Conservation (phyloP, 2,113 vertebrate species). For the Pavo muticus region DNA sequence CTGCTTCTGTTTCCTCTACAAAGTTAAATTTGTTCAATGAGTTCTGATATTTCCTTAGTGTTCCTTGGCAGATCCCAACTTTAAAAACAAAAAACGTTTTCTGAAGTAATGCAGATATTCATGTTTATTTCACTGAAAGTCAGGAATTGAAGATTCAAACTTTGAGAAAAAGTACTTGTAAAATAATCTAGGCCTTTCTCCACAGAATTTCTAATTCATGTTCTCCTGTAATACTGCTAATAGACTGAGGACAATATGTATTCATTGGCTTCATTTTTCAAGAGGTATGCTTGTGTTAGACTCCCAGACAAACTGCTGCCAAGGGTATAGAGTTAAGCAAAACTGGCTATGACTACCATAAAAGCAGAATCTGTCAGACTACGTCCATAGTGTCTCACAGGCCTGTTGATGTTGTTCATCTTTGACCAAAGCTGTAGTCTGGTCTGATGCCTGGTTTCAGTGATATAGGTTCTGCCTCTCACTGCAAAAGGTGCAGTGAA, state of each 20-base stretch:
- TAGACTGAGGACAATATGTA: not conserved
- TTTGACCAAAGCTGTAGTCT: not conserved
- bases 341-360: not conserved
- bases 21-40: not conserved
- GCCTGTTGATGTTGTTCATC: not conserved
- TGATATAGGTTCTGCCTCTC: not conserved
- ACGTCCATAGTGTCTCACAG: not conserved
- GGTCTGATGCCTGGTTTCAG: not conserved
- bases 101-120: not conserved
- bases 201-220: not conserved
- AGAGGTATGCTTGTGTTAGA: not conserved
- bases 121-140: not conserved
- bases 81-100: not conserved
- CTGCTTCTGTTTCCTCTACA: not conserved
- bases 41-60: not conserved
- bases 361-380: not conserved
- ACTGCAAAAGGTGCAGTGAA: not conserved
- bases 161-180: not conserved
- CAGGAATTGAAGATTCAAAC: not conserved
- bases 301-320: not conserved
- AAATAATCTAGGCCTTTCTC: not conserved
- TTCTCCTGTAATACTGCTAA: not conserved
- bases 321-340: not conserved
- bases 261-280: not conserved
- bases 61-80: not conserved